phyloP scores from a whole-genome alignment of 2,113 vertebrate species.

The Notechis scutatus region DNA sequence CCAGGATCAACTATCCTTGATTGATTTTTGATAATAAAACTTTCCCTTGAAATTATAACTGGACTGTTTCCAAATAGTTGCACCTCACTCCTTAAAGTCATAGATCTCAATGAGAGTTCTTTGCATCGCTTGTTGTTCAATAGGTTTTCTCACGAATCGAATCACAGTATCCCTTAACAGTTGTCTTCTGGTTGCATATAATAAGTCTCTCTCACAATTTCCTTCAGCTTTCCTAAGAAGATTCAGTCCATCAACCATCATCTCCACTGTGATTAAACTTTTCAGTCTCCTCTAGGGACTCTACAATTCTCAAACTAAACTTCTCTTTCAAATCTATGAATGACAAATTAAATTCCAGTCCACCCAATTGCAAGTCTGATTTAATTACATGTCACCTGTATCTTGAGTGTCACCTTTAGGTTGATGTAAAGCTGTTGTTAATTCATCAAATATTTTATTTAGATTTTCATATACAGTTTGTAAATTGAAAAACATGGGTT shows the following conservation, averaged over 20 bases:
- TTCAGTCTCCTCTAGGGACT: not conserved
- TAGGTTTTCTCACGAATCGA: too few species aligned
- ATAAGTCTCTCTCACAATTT: not conserved
- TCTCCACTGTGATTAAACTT: not conserved
- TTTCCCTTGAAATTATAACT: too few species aligned
- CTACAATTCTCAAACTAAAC: not conserved
- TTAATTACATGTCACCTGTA: too few species aligned
- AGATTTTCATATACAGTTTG: not conserved
- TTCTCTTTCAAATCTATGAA: not conserved
- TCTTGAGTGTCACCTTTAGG: too few species aligned
- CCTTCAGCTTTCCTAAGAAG: not conserved
- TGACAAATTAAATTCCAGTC: not conserved
- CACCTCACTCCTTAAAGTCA: too few species aligned
- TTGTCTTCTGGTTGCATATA: not conserved
- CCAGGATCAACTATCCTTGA: too few species aligned
- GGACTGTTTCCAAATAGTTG: too few species aligned
- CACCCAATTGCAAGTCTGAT: not conserved
- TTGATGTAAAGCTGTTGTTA: too few species aligned
- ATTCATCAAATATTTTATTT: too few species aligned
- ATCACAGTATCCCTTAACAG: not conserved
- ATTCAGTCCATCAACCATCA: not conserved
- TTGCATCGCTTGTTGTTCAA: too few species aligned
- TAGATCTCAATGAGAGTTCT: too few species aligned
- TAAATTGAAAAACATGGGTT: not conserved
- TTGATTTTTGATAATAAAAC: too few species aligned